Evolutionary conservation across 1,140 invertebrate species (phyloP).

Genomic region (Scaptomyza hsui): DNA sequence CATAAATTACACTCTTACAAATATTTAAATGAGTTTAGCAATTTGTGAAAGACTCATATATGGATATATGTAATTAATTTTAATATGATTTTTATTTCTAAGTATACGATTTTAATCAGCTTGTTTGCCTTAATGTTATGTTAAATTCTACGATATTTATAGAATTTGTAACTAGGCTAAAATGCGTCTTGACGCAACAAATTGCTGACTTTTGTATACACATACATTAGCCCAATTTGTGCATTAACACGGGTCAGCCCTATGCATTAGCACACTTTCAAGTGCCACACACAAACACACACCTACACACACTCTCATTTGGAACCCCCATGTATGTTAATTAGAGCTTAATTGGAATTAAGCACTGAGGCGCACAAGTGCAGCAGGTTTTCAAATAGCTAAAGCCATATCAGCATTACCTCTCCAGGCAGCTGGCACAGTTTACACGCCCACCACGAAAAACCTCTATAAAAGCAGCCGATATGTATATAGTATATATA

Average conservation of each 20-base stretch:
- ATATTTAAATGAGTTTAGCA: background rate
- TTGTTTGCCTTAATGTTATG: no score
- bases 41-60: no score
- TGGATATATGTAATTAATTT: background rate
- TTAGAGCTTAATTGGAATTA: slow-evolving; percentile 61
- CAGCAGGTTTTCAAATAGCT: slow-evolving; percentile 27
- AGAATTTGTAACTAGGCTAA: background rate
- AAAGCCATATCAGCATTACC: slow-evolving; percentile 23
- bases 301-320: background rate
- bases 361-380: slow-evolving; percentile 45
- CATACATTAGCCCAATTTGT: slow-evolving; percentile 12
- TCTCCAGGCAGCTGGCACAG: slow-evolving; percentile 35
- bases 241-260: slow-evolving; percentile 15
- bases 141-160: background rate
- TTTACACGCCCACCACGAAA: slow-evolving; percentile 38
- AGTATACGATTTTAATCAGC: background rate
- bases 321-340: slow-evolving; percentile 46
- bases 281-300: slow-evolving; percentile 21
- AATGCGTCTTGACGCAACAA: background rate
- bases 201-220: background rate
- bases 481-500: background rate
- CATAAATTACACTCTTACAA: background rate
- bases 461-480: background rate
- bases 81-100: background rate
- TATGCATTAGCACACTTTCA: slow-evolving; percentile 48